Base-by-base conservation (phyloP, 2,888 invertebrate species). In the Dusona sp. region DNA sequence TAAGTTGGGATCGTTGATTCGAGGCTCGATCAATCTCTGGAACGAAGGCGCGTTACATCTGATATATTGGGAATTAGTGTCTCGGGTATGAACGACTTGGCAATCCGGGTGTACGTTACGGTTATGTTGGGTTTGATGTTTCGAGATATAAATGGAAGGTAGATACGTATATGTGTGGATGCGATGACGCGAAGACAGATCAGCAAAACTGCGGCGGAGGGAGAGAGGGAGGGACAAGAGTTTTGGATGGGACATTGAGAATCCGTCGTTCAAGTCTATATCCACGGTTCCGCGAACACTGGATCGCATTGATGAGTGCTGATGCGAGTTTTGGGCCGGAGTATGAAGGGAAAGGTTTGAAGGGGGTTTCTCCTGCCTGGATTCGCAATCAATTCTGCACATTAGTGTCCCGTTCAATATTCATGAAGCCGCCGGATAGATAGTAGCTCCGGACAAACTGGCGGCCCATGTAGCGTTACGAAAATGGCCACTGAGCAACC, bases 321-420 rank as follows among this genome's bases (percentile, higher is more conserved):
- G 65, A 48, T 51, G 45, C 65, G 65, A 65, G 75, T 38, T 29
- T 64, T 68, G 68, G 57, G 25, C 22, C 22, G 22, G 29, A 67
- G 88, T 88, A 67, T 88, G 75, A 54, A 61, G 45, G 8, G 74
- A 64, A 45, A 11, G 84, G 70, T 64, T 79, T 68, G 81, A 75
- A 73, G 79, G 54, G 67, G n/a, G 38, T 78, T 72, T 75, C 81
- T 77, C 86, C 81, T 73, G 84, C 85, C 78, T 73, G 83, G 83
- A 86, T 88, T 90, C 89, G 89, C 90, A 91, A 91, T 92, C 92
- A 92, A 92, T 92, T 90, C 90, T 89, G 88, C 89, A 89, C 90
- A 91, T 91, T 92, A 91, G 89, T 89, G 84, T 87, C 88, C 86
- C 88, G 88, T 88, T 89, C 87, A 89, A 89, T 89, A 89, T 89